A percentile compares a stretch with the other conserved stretches of the same genome.
These are phyloP conservation scores for Amblyraja radiata DNA, from an alignment of 2,797 vertebrate species.

Conservation along the genomic window DNA sequence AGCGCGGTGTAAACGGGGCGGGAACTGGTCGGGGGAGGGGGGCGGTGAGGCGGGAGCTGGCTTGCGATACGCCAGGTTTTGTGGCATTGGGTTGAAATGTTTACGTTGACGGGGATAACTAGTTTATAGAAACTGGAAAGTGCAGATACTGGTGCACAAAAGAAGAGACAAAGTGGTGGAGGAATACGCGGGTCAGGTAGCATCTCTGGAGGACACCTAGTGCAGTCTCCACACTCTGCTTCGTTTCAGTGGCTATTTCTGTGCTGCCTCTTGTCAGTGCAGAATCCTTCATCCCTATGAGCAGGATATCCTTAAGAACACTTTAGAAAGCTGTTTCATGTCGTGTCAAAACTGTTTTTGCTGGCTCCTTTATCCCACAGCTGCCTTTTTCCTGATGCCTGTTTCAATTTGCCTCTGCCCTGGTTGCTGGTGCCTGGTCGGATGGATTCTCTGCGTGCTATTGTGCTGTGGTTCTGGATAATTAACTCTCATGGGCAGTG, in stretches of 20 bases:
- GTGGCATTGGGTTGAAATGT: no score
- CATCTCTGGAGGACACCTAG: no score
- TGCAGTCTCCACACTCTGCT: not conserved
- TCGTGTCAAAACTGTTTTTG: not conserved
- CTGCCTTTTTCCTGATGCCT: not conserved
- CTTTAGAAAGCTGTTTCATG: not conserved
- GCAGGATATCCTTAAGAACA: not conserved
- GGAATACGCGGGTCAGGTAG: no score
- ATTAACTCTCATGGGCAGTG: constrained; percentile 8
- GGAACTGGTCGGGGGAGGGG: no score
- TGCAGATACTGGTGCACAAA: no score
- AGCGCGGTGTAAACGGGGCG: no score
- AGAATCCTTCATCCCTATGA: not conserved
- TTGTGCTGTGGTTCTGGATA: not conserved
- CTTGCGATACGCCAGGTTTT: no score
- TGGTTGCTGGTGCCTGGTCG: not conserved
- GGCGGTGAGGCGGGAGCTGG: no score
- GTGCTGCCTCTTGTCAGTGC: not conserved
- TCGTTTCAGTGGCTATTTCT: not conserved
- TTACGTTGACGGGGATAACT: no score
- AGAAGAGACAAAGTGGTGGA: no score
- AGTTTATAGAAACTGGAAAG: no score
- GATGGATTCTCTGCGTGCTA: not conserved
- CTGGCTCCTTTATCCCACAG: not conserved
- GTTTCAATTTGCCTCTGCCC: not conserved